A percentile compares a stretch with the other conserved stretches of the same genome.
These are phyloP conservation scores for Accipiter cooperii DNA, from an alignment of 2,113 vertebrate species.

Conservation along the genomic window DNA sequence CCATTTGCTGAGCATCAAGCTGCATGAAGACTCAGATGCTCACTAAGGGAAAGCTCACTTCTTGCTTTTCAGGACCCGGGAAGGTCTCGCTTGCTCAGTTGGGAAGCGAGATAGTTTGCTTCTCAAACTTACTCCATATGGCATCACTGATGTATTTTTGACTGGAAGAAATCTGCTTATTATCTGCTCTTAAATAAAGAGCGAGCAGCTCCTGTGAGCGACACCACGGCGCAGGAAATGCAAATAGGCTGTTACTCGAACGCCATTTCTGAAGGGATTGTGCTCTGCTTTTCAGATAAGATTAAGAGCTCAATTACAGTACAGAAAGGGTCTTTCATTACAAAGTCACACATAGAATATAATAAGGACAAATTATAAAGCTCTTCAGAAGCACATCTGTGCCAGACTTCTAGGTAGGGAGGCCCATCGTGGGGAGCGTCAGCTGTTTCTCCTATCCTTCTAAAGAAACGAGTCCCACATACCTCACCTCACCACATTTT, in stretches of 20 bases:
- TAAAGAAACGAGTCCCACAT: neutral
- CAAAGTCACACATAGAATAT: neutral
- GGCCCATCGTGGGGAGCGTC: neutral
- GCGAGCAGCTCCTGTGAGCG: neutral
- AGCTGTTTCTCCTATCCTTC: neutral
- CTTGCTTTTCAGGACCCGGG: neutral
- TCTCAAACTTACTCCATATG: neutral
- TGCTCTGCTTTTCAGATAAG: conserved; percentile 13
- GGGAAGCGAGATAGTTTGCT: neutral
- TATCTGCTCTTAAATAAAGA: neutral
- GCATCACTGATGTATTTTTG: neutral
- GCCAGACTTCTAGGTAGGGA: neutral
- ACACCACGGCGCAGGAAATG: neutral
- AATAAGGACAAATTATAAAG: conserved; percentile 2
- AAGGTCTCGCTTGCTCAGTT: neutral
- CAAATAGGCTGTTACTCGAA: neutral
- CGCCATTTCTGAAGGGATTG: neutral
- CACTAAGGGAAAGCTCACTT: neutral
- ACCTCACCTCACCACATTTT: neutral
- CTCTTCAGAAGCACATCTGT: neutral
- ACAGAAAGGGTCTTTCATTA: conserved; percentile 24
- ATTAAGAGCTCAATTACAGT: conserved; percentile 41
- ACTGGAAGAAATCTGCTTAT: neutral
- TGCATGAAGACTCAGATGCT: neutral
- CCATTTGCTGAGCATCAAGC: neutral